Evolutionary conservation across 2,113 vertebrate species (phyloP), one percentile per base, ranked within the genome.

Genomic region (Oncorhynchus clarkii): DNA sequence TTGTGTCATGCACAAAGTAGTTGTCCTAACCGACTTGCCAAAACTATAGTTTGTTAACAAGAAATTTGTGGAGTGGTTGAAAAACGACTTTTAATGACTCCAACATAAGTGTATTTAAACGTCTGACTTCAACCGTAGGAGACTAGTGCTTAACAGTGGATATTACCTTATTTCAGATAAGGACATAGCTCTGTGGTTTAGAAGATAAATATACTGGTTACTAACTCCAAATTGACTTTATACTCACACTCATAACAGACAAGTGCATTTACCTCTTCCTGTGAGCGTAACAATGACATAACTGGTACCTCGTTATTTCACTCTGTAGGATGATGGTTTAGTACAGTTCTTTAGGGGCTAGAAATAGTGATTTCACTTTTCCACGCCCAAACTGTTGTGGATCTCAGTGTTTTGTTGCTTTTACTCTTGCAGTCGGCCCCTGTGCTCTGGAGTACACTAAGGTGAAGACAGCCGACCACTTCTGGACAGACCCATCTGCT

Each of bases 401-500:
- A 62, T 62, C 59, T 62, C 8, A n/a, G n/a, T 22, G 59, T 62
- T 62, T n/a, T 62, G 59, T 62, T 62, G n/a, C 59, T 5, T 4
- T 59, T 59, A 13, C 12, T 81, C 67, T 81, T 26, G 0, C 90
- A 98, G 97, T 99, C 83, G 98, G 98, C 4, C 98, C 98, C 14
- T 99, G 98, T 48, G 97, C 98, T 0, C 84, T 99, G 89, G 98
- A 99, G 77, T 99, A 97, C 87, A 99, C 98, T 0, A 99, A 98
- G 93, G 97, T 99, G 88, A 99, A 99, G 92, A 99, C 98, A 0
- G 95, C 97, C 0, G 97, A 99, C 76, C 97, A 99, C 87, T 99
- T 98, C 94, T 99, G 98, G 98, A 99, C 97, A 0, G 98, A 99
- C 75, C 98, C 97, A 0, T 99, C 98, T 0, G 98, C 98, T 0